Evolutionary conservation across 2,888 invertebrate species (phyloP).

Genomic region (Cheilosia grossa): DNA sequence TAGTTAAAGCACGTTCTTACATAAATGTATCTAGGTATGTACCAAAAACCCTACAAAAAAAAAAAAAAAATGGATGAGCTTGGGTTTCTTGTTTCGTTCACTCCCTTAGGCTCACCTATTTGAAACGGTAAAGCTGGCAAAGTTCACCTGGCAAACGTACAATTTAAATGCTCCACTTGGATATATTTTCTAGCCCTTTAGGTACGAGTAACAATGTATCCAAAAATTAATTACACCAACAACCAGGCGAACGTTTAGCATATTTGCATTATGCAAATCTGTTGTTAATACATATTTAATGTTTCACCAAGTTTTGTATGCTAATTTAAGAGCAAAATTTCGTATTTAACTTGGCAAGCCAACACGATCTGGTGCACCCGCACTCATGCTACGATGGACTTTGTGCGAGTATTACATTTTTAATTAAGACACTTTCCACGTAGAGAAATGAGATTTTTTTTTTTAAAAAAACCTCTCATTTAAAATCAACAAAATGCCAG

Average conservation of each 20-base stretch:
- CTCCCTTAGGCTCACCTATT: constrained; percentile 4
- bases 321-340: constrained; percentile 34
- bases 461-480: not conserved
- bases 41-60: not conserved
- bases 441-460: constrained; percentile 6
- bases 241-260: not conserved
- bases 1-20: constrained; percentile 4
- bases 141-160: not conserved
- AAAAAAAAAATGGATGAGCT: constrained; percentile 10
- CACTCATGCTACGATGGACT: not conserved
- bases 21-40: constrained; percentile 2
- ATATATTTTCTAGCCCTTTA: not conserved
- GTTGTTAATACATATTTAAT: constrained; percentile 59
- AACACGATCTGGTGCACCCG: not conserved
- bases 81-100: not conserved
- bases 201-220: constrained; percentile 10
- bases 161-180: constrained; percentile 14
- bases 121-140: constrained; percentile 14
- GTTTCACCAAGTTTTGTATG: constrained; percentile 41
- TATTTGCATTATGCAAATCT: constrained; percentile 54
- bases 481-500: constrained; percentile 26
- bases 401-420: constrained; percentile 22
- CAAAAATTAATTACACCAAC: constrained; percentile 47
- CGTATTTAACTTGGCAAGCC: constrained; percentile 14
- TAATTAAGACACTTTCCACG: constrained; percentile 6